These are phyloP conservation scores for Dreissena polymorpha DNA, from an alignment of 1,140 invertebrate species.

Conservation along the genomic window DNA sequence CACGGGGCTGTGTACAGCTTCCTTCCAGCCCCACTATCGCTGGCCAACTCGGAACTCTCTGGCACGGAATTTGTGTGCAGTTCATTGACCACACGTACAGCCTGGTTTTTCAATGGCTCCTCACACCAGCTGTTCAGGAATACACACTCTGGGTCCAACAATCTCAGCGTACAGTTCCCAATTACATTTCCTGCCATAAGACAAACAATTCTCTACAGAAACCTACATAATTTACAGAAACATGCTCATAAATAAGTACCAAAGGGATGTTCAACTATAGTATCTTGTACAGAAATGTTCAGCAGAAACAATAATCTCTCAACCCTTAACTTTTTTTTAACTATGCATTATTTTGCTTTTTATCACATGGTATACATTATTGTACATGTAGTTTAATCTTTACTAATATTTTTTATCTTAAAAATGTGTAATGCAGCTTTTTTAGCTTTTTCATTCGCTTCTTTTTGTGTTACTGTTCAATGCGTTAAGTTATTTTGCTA, in stretches of 20 bases:
- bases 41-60: constrained; percentile 39
- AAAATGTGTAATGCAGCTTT: too few relatives aligned
- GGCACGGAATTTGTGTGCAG: constrained; percentile 82
- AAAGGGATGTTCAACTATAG: background rate
- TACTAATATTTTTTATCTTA: too few relatives aligned
- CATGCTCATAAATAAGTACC: too few relatives aligned
- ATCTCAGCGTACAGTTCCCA: constrained; percentile 85
- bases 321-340: too few relatives aligned
- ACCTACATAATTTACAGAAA: too few relatives aligned
- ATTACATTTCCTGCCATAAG: constrained; percentile 81
- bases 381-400: too few relatives aligned
- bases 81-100: constrained; percentile 83
- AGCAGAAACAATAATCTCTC: background rate
- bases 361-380: too few relatives aligned
- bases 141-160: constrained; percentile 89
- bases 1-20: constrained; percentile 84
- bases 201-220: background rate
- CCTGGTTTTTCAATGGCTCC: constrained; percentile 84
- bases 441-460: too few relatives aligned
- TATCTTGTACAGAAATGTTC: constrained; percentile 39
- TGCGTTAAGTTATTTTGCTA: too few relatives aligned
- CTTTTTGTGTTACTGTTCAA: too few relatives aligned
- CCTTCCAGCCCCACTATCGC: constrained; percentile 49
- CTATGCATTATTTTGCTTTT: too few relatives aligned
- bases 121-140: constrained; percentile 89